Evolutionary conservation across 1,140 invertebrate species (phyloP).

Genomic region (Diuraphis noxia): DNA sequence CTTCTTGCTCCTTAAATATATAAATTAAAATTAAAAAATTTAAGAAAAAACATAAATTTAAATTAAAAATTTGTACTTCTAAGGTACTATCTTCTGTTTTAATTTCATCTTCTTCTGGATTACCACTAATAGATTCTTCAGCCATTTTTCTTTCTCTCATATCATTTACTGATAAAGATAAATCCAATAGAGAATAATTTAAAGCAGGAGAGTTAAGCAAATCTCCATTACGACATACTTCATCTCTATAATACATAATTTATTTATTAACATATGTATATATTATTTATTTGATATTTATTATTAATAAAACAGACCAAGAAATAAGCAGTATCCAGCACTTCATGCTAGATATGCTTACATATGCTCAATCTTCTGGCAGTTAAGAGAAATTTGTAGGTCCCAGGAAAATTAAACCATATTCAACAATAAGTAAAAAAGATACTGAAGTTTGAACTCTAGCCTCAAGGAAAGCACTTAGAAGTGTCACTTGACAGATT

Average conservation of each 20-base stretch:
- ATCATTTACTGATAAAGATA: slow-evolving; percentile 65
- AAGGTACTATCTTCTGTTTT: slow-evolving; percentile 21
- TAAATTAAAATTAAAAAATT: background rate
- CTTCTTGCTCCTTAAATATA: slow-evolving; percentile 54
- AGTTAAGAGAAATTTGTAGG: background rate
- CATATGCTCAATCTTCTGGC: background rate
- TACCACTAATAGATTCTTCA: slow-evolving; percentile 59
- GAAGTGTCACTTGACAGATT: no score
- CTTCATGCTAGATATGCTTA: background rate
- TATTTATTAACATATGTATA: background rate
- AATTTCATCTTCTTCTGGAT: slow-evolving; percentile 55
- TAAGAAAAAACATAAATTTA: background rate
- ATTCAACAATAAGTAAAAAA: background rate
- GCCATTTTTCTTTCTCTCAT: slow-evolving; percentile 56
- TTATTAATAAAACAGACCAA: background rate
- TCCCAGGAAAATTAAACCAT: background rate
- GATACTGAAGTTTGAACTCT: background rate
- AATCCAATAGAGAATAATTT: slow-evolving; percentile 74
- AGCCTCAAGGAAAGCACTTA: no score
- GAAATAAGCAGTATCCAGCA: no score
- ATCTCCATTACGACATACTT: slow-evolving; percentile 76
- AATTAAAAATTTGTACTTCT: slow-evolving; percentile 26
- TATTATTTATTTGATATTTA: background rate
- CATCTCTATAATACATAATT: slow-evolving; percentile 61
- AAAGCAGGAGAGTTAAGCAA: slow-evolving; percentile 85